These are phyloP conservation scores for Pogonocichla stellata DNA, from an alignment of 2,113 vertebrate species.

Conservation along the genomic window DNA sequence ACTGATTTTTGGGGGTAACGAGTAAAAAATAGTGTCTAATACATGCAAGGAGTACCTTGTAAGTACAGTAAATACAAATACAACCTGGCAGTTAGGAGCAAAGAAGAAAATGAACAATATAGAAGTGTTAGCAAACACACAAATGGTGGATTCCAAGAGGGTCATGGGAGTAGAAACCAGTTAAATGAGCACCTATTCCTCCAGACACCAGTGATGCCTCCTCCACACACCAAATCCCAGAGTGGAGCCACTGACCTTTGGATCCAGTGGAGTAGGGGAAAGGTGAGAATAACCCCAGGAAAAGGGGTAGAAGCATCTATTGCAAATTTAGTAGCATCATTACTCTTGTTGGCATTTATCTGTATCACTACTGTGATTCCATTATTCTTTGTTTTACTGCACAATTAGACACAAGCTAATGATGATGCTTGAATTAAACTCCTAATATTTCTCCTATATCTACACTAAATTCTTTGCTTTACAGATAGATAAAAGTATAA, in stretches of 20 bases:
- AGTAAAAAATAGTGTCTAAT: not conserved
- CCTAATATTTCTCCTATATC: not conserved
- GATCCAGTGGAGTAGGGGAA: not conserved
- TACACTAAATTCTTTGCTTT: not conserved
- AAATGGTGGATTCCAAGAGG: not conserved
- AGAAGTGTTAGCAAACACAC: not conserved
- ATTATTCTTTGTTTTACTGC: not conserved
- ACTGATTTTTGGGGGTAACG: not conserved
- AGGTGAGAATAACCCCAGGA: not conserved
- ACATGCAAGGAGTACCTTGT: not conserved
- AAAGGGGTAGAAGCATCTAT: not conserved
- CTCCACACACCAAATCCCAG: not conserved
- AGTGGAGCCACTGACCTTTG: not conserved
- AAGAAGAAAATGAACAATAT: not conserved
- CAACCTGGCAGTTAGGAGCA: not conserved
- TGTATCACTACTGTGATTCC: not conserved
- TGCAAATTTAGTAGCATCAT: not conserved
- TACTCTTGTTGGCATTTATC: not conserved
- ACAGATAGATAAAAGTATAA: not conserved
- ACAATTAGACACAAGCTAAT: not conserved
- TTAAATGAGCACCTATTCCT: not conserved
- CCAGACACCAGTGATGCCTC: accelerated
- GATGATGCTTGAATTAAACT: not conserved
- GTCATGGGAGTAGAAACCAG: not conserved
- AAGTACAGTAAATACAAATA: not conserved